Base-by-base conservation (phyloP, 2,888 invertebrate species). In the Herminia tarsipennalis region DNA sequence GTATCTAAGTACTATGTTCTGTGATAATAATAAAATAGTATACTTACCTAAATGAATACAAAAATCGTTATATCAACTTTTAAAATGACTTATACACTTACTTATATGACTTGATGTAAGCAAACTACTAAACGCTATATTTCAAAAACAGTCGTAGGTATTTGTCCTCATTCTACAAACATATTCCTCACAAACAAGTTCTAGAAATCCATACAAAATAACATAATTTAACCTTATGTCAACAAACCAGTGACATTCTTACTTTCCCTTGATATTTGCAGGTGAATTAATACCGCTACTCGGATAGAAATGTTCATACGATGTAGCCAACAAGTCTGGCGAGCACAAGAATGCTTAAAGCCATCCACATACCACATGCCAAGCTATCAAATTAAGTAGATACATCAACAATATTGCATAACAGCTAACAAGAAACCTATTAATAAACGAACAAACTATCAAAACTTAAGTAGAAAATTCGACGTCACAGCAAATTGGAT, bases 401-500 rank as follows among this genome's bases (percentile, higher is more conserved):
- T 64, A 50, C 27, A 42, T 62, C 55, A 52, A 55, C 56, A 61
- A 55, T n/a, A n/a, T 58, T 61, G 55, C 62, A 58, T 58, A 62
- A 65, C 37, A 62, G 49, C 46, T 41, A 60, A 56, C 45, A 44
- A 54, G 42, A 40, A 14, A 17, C 22, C 35, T 45, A 53, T 62
- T 64, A 64, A 68, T 58, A 58, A 54, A 51, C 36, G 29, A 40
- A 54, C 16, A 49, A n/a, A 42, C 51, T 53, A 51, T 59, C 45
- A 38, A 42, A 50, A 53, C 13, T 54, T 57, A 61, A 55, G 52
- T 57, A 56, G 71, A 70, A 69, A 71, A 43, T 50, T 66, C 67
- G 69, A 76, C 72, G 70, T 73, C 66, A 63, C 47, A 74, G 75
- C 73, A 77, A 78, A 80, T 81, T 79, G 73, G 76, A 70, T 75